A percentile compares a stretch with the other conserved stretches of the same genome.
Evolutionary conservation across 2,113 vertebrate genomes (phyloP).

Genomic region (Meriones unguiculatus): DNA sequence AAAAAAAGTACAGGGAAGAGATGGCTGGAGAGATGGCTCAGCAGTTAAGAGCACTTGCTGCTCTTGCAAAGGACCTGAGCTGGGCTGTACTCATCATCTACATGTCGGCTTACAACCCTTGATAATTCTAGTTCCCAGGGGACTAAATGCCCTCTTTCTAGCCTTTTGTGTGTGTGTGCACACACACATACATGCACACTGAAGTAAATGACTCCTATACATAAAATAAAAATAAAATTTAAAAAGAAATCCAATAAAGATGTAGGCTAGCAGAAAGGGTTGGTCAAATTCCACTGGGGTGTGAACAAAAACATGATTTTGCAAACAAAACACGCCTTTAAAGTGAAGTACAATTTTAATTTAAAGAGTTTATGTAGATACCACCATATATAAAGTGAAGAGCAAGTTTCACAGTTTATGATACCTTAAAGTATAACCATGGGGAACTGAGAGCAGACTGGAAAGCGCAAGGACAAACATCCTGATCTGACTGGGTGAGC

Average conservation of each 20-base stretch:
- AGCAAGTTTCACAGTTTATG: background rate
- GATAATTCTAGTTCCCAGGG: background rate
- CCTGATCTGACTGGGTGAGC: background rate
- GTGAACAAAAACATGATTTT: background rate
- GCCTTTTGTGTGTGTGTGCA: too few relatives aligned
- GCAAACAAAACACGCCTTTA: conserved; percentile 14
- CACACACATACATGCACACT: too few relatives aligned
- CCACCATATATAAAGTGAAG: background rate
- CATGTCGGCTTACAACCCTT: background rate
- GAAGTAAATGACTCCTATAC: background rate
- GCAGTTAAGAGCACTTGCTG: background rate
- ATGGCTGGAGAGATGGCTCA: background rate
- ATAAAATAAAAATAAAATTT: background rate
- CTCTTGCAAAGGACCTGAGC: background rate
- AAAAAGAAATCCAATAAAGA: conserved; percentile 23
- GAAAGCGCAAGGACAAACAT: background rate
- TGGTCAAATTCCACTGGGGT: conserved; percentile 13
- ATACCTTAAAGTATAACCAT: background rate
- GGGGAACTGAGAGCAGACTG: conserved; percentile 9
- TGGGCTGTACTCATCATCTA: too few relatives aligned
- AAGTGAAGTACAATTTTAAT: background rate
- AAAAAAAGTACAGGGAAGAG: background rate
- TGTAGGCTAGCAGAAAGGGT: background rate
- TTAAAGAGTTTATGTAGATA: background rate
- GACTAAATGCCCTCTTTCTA: background rate